Conservation (phyloP, 2,797 vertebrate genomes). For the Scyliorhinus canicula region DNA sequence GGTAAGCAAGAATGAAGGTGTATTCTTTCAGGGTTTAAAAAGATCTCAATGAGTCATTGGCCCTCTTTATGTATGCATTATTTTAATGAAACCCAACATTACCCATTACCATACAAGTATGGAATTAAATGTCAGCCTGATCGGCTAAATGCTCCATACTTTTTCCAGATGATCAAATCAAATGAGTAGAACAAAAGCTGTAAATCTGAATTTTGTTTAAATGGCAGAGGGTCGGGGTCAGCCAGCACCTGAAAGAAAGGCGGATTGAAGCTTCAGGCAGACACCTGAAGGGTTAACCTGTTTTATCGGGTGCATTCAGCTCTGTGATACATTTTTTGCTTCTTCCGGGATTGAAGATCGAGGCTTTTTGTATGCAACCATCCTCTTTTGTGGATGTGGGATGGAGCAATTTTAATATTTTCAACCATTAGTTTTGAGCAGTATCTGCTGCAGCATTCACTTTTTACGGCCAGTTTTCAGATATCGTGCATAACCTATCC, state of each 20-base stretch:
- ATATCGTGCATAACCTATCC: too few species aligned
- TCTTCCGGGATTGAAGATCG: neutral
- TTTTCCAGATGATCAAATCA: neutral
- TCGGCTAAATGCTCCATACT: conserved; percentile 1
- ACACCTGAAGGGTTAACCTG: neutral
- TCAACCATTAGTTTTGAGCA: neutral
- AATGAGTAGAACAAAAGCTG: neutral
- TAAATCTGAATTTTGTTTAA: neutral
- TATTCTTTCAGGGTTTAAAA: conserved; percentile 25
- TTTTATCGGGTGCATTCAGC: neutral
- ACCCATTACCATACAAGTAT: conserved; percentile 20
- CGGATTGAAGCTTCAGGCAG: neutral
- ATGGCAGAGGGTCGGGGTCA: neutral
- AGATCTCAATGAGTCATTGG: neutral
- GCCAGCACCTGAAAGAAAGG: neutral
- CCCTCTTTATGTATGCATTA: conserved; percentile 23
- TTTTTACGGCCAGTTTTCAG: neutral
- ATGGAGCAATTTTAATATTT: neutral
- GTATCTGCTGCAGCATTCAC: neutral
- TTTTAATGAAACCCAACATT: conserved; percentile 12
- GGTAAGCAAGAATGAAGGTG: conserved; percentile 86
- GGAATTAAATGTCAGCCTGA: neutral
- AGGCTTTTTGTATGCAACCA: neutral
- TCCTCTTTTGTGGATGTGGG: neutral
- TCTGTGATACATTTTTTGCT: neutral